A percentile compares a stretch with the other conserved stretches of the same genome.
phyloP scores from a whole-genome alignment of 2,888 invertebrate genomes.

The Caenorhabditis afra region DNA sequence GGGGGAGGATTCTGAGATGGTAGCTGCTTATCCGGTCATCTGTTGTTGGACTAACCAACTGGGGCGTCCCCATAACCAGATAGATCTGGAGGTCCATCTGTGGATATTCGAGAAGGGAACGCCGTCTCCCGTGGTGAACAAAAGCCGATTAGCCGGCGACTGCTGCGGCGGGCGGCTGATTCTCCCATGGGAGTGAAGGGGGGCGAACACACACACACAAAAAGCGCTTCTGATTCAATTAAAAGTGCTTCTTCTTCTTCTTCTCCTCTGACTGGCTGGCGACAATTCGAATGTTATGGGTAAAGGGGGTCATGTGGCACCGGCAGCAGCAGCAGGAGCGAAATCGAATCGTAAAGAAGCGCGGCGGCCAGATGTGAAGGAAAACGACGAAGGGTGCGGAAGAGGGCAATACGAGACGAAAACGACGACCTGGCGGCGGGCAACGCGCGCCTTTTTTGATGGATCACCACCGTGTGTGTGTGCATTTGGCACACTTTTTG shows the following conservation, averaged over 20 bases:
- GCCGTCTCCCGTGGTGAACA: background rate
- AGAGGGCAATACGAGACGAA: background rate
- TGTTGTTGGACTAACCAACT: background rate
- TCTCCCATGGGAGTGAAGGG: constrained; percentile 11
- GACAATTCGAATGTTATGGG: constrained; percentile 11
- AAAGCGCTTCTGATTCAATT: constrained; percentile 12
- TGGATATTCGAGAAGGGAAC: constrained; percentile 9
- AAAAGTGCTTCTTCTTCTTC: constrained; percentile 11
- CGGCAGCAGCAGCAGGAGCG: too few relatives aligned
- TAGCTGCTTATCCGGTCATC: constrained; percentile 16
- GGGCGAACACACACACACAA: background rate
- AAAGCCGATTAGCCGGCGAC: constrained; percentile 22
- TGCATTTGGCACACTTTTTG: constrained; percentile 3
- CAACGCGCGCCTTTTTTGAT: constrained; percentile 11
- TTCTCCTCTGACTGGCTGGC: background rate
- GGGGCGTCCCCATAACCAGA: background rate
- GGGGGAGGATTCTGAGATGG: background rate
- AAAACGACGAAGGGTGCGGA: background rate
- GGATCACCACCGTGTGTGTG: constrained; percentile 19
- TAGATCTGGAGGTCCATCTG: constrained; percentile 13
- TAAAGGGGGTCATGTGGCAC: background rate
- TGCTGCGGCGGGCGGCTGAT: too few relatives aligned
- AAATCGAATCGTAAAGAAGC: constrained; percentile 7
- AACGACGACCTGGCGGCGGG: background rate
- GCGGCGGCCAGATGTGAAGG: constrained; percentile 7